Percentiles rank a stretch among this genome's conserved stretches.
phyloP scores from a whole-genome alignment of 2,113 vertebrate species.

The Zosterops hypoxanthus region DNA sequence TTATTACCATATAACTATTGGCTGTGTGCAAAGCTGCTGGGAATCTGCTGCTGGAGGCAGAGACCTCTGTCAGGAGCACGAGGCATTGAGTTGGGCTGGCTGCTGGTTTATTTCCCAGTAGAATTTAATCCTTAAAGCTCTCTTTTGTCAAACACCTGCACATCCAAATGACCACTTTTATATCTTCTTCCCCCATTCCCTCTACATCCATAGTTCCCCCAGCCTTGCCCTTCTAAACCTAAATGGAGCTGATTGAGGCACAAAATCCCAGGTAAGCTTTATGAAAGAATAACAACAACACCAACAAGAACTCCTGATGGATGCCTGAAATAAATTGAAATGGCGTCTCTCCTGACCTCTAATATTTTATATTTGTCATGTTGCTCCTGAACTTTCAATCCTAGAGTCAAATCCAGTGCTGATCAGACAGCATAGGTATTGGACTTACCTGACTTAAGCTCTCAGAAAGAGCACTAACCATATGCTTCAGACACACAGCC shows the following conservation, averaged over 20 bases:
- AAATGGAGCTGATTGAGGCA: neutral
- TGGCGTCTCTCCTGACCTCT: neutral
- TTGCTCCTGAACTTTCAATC: neutral
- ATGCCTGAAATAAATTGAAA: conserved; percentile 26
- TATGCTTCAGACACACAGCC: neutral
- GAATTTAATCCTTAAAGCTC: conserved; percentile 7
- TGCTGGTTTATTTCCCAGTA: conserved; percentile 10
- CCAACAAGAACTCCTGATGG: neutral
- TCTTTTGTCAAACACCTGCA: neutral
- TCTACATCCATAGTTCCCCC: neutral
- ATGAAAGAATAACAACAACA: neutral
- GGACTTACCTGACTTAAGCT: neutral
- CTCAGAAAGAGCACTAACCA: neutral
- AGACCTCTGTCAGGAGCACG: neutral
- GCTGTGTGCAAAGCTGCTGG: neutral
- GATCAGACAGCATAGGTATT: neutral
- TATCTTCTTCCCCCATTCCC: neutral
- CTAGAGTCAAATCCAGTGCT: neutral
- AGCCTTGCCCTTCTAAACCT: neutral
- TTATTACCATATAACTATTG: neutral
- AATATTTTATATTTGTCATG: neutral
- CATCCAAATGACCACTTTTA: neutral
- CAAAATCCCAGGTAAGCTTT: neutral
- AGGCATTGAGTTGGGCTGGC: neutral
- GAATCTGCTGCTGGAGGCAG: neutral